Conservation (phyloP, 2,888 invertebrate species). For the Lithophane leautieri region DNA sequence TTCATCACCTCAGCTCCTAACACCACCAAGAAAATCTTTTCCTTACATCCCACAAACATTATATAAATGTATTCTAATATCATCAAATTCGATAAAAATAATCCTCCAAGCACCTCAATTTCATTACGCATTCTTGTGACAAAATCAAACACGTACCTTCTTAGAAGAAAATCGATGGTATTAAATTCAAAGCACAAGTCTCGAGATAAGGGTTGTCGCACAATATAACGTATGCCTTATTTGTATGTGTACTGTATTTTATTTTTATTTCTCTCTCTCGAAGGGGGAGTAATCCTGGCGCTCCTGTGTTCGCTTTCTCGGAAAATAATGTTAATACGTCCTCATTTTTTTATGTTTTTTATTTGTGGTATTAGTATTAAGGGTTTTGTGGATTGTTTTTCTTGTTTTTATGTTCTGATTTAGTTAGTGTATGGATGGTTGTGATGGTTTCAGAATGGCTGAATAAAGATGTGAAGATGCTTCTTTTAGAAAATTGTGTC, state of each 20-base stretch:
- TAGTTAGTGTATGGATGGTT: background rate
- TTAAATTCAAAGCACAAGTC: conserved; percentile 76
- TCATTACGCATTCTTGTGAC: conserved; percentile 61
- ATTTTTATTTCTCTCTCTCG: conserved; percentile 66
- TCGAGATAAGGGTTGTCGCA: conserved; percentile 77
- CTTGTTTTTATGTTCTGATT: background rate
- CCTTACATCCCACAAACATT: background rate
- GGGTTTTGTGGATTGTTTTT: conserved; percentile 26
- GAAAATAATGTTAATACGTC: conserved; percentile 63
- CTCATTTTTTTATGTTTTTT: conserved; percentile 48
- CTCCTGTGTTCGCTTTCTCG: conserved; percentile 55
- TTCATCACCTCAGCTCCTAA: no score
- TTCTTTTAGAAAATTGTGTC: background rate
- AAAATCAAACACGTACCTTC: conserved; percentile 65
- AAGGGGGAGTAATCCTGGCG: conserved; percentile 69
- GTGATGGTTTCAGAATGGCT: background rate
- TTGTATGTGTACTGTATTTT: conserved; percentile 74
- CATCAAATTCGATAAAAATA: conserved; percentile 11
- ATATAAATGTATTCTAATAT: background rate
- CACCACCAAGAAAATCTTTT: background rate
- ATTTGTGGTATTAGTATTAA: conserved; percentile 53
- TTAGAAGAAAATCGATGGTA: conserved; percentile 75
- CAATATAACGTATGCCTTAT: conserved; percentile 76
- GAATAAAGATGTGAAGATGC: background rate
- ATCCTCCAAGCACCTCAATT: conserved; percentile 54